Conservation (phyloP, 2,888 invertebrate genomes). For the Dolichomitus sp. region DNA sequence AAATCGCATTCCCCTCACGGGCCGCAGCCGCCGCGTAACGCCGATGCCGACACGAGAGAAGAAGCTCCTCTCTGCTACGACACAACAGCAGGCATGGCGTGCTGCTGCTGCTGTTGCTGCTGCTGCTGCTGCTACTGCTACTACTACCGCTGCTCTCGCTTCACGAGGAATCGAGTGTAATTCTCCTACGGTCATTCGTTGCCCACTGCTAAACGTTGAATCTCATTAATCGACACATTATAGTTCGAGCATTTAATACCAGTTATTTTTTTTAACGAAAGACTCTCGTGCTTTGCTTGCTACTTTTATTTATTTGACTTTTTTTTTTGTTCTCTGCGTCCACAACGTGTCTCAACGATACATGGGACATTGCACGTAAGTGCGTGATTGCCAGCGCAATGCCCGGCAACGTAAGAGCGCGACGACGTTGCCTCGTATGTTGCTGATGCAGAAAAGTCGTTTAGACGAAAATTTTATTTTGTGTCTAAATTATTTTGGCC, state of each 20-base stretch:
- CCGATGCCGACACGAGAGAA: conserved; percentile 73
- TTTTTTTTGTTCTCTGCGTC: neutral
- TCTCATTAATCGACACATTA: neutral
- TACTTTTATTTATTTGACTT: neutral
- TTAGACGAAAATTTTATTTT: neutral
- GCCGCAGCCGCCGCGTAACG: conserved; percentile 63
- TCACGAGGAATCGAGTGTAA: conserved; percentile 24
- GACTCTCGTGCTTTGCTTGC: neutral
- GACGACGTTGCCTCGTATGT: conserved; percentile 29
- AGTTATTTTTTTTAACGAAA: neutral
- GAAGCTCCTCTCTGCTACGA: conserved; percentile 42
- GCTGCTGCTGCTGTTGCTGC: conserved; percentile 36
- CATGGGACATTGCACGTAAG: conserved; percentile 7
- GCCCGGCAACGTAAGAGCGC: conserved; percentile 55
- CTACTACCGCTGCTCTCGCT: neutral
- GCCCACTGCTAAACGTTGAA: neutral
- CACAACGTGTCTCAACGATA: conserved; percentile 4
- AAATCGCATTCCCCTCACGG: conserved; percentile 60
- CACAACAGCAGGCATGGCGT: conserved; percentile 79
- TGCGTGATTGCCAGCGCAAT: conserved; percentile 13
- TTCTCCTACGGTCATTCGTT: neutral
- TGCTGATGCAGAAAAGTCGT: neutral
- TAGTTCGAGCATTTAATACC: neutral
- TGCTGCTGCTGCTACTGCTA: neutral
- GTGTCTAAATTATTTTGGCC: neutral